Evolutionary conservation across 2,888 invertebrate species (phyloP).

Genomic region (Coremacera marginata): DNA sequence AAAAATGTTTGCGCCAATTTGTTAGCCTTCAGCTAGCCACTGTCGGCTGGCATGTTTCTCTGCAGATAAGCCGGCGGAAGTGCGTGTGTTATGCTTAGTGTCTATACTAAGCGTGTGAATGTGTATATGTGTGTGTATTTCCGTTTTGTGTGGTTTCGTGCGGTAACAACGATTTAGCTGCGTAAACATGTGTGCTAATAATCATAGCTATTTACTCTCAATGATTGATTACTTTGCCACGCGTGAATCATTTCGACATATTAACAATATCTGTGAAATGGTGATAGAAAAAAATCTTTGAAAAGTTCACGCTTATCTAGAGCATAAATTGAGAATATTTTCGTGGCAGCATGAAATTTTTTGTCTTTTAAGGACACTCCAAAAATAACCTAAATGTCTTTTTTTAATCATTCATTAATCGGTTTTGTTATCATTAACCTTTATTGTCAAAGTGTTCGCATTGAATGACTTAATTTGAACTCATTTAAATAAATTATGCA

Average conservation of each 20-base stretch:
- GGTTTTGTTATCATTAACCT: too few species aligned
- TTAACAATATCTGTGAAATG: too few species aligned
- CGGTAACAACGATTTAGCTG: slow-evolving; percentile 22
- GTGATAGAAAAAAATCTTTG: too few species aligned
- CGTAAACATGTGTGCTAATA: slow-evolving; percentile 17
- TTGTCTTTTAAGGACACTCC: too few species aligned
- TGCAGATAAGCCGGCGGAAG: not conserved
- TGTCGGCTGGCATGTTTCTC: slow-evolving; percentile 10
- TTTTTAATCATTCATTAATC: too few species aligned
- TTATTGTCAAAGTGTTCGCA: too few species aligned
- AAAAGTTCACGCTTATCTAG: too few species aligned
- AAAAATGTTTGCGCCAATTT: slow-evolving; percentile 3
- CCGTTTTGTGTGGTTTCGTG: not conserved
- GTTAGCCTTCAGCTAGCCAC: slow-evolving; percentile 3
- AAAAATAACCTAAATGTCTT: too few species aligned
- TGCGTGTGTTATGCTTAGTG: not conserved
- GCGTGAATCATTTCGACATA: slow-evolving; percentile 8
- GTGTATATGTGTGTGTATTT: not conserved
- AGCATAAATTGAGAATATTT: too few species aligned
- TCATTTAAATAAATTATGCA: too few species aligned
- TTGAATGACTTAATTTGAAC: too few species aligned
- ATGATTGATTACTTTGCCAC: slow-evolving; percentile 4
- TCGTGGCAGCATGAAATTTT: too few species aligned
- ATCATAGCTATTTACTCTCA: slow-evolving; percentile 4
- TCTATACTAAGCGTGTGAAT: not conserved